Evolutionary conservation across 2,888 invertebrate genomes (phyloP).

Genomic region (Cactoblastis cactorum): DNA sequence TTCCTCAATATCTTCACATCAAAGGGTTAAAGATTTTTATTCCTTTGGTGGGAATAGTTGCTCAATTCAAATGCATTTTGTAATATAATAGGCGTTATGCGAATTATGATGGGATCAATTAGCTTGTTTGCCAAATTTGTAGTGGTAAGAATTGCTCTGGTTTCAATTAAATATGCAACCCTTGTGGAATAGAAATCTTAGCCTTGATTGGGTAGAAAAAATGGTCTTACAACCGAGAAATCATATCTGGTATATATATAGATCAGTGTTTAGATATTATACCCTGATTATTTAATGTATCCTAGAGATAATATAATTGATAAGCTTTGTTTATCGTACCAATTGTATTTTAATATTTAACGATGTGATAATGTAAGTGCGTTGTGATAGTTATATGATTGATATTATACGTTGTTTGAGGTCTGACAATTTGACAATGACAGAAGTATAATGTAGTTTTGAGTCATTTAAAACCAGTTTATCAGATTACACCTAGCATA

Average conservation of each 20-base stretch:
- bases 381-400: conserved; percentile 43
- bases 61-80: conserved; percentile 73
- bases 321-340: conserved; percentile 22
- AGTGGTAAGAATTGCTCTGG: conserved; percentile 22
- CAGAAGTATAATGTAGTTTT: too few relatives aligned
- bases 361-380: conserved; percentile 42
- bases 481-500: too few relatives aligned
- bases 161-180: too few relatives aligned
- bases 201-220: neutral
- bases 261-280: neutral
- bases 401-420: neutral
- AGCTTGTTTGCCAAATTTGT: conserved; percentile 32
- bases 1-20: conserved; percentile 68
- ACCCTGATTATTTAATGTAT: neutral
- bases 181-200: too few relatives aligned
- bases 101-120: conserved; percentile 29
- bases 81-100: conserved; percentile 29
- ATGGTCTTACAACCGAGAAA: neutral
- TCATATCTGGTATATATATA: neutral
- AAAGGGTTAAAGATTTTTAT: conserved; percentile 50
- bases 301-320: conserved; percentile 2
- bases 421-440: conserved; percentile 17
- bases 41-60: conserved; percentile 46
- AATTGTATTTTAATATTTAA: conserved; percentile 25
- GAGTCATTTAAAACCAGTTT: too few relatives aligned